These are phyloP conservation scores for Benthosema pterotum DNA, from an alignment of 2,797 vertebrate species.

Conservation along the genomic window DNA sequence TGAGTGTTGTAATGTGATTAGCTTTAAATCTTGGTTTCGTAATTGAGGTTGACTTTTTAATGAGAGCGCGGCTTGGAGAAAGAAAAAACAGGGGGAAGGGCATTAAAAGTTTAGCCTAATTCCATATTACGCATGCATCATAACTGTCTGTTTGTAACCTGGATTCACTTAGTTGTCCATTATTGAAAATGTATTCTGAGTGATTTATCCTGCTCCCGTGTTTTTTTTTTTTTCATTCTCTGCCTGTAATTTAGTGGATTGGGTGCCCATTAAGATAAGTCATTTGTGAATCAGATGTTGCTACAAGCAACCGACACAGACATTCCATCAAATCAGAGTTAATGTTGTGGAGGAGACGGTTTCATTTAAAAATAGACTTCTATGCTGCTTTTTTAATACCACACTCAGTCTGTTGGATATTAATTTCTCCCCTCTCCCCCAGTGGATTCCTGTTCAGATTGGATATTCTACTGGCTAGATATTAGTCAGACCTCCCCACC, in stretches of 20 bases:
- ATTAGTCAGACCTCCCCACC: slow-evolving; percentile 1
- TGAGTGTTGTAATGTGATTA: slow-evolving; percentile 29
- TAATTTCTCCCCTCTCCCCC: background rate
- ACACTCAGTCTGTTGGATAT: slow-evolving; percentile 9
- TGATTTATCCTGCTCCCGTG: slow-evolving; percentile 17
- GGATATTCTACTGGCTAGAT: slow-evolving; percentile 10
- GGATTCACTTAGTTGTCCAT: slow-evolving; percentile 37
- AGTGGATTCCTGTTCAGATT: slow-evolving; percentile 6
- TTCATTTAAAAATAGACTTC: slow-evolving; percentile 45
- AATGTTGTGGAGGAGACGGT: slow-evolving; percentile 48
- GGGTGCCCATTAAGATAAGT: slow-evolving; percentile 40
- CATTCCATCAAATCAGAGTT: slow-evolving; percentile 54
- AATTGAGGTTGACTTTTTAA: slow-evolving; percentile 56
- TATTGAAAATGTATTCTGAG: slow-evolving; percentile 33
- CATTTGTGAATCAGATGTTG: slow-evolving; percentile 53
- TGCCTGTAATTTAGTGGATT: slow-evolving; percentile 37
- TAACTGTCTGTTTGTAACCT: slow-evolving; percentile 38
- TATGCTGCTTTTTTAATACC: slow-evolving; percentile 30
- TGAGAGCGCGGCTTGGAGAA: slow-evolving; percentile 37
- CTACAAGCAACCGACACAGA: slow-evolving; percentile 43
- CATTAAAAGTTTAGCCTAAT: slow-evolving; percentile 30
- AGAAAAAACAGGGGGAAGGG: background rate
- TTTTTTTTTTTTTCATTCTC: slow-evolving; percentile 19
- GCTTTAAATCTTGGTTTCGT: slow-evolving; percentile 46
- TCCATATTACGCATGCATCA: slow-evolving; percentile 41